phyloP scores from a whole-genome alignment of 2,888 invertebrate genomes.

The Nezara viridula region DNA sequence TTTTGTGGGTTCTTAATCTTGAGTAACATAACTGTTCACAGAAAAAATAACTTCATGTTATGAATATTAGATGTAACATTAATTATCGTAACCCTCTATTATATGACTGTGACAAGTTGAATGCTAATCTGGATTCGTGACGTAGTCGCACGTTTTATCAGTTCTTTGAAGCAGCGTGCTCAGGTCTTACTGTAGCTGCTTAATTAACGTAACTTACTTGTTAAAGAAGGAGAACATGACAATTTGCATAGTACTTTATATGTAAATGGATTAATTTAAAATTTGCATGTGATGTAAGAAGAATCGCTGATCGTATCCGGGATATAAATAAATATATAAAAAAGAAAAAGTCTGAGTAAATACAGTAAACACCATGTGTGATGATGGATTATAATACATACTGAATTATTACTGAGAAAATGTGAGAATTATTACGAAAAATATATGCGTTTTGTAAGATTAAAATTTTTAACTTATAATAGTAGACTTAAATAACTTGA shows the following conservation, averaged over 20 bases:
- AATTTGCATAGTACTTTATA: constrained; percentile 21
- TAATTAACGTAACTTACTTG: not conserved
- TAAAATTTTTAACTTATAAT: no score
- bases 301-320: not conserved
- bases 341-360: not conserved
- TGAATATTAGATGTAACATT: not conserved
- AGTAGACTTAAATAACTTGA: no score
- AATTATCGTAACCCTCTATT: not conserved
- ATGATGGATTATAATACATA: no score
- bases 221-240: not conserved
- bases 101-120: not conserved
- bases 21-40: no score
- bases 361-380: not conserved
- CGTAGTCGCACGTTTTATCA: not conserved
- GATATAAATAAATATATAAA: not conserved
- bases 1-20: no score
- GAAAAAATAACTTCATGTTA: no score
- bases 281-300: not conserved
- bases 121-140: not conserved
- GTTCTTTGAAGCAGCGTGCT: constrained; percentile 1
- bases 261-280: constrained; percentile 2
- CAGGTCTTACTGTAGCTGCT: not conserved
- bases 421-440: no score
- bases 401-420: no score
- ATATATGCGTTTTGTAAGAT: no score